These are phyloP conservation scores for Blastobasis adustella DNA, from an alignment of 2,888 invertebrate genomes.

Conservation along the genomic window DNA sequence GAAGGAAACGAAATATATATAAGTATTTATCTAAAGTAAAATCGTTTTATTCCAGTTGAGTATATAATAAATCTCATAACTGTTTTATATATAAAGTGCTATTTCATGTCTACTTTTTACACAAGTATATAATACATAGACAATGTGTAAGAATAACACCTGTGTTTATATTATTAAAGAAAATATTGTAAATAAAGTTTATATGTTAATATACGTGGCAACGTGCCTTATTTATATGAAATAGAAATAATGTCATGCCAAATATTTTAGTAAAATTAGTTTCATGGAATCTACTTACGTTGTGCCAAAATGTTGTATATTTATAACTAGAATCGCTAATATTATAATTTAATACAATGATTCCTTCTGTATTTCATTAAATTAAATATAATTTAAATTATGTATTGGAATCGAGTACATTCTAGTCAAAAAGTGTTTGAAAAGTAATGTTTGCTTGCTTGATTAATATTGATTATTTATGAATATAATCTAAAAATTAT, in stretches of 20 bases:
- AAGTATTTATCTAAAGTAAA: too few relatives aligned
- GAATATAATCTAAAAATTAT: conserved; percentile 26
- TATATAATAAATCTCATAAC: too few relatives aligned
- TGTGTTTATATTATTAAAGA: conserved; percentile 15
- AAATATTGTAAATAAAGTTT: conserved; percentile 12
- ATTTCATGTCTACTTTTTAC: too few relatives aligned
- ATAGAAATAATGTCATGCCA: conserved; percentile 27
- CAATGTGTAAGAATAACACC: not conserved
- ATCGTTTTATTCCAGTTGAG: too few relatives aligned
- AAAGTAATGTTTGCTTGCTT: conserved; percentile 28
- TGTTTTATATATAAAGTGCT: too few relatives aligned
- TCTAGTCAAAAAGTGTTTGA: conserved; percentile 33
- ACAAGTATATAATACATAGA: too few relatives aligned
- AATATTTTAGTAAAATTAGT: not conserved
- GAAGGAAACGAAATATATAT: too few relatives aligned
- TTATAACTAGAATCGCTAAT: too few relatives aligned
- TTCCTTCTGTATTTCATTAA: too few relatives aligned
- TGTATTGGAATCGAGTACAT: conserved; percentile 21
- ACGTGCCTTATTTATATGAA: conserved; percentile 54
- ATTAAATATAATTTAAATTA: not conserved
- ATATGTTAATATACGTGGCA: conserved; percentile 30
- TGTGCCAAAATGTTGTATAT: too few relatives aligned
- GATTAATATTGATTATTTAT: conserved; percentile 21
- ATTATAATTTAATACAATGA: too few relatives aligned
- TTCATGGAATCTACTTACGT: not conserved